A percentile compares a stretch with the other conserved stretches of the same genome.
These are phyloP conservation scores for Coptotermes formosanus DNA, from an alignment of 1,140 invertebrate species.

Conservation along the genomic window DNA sequence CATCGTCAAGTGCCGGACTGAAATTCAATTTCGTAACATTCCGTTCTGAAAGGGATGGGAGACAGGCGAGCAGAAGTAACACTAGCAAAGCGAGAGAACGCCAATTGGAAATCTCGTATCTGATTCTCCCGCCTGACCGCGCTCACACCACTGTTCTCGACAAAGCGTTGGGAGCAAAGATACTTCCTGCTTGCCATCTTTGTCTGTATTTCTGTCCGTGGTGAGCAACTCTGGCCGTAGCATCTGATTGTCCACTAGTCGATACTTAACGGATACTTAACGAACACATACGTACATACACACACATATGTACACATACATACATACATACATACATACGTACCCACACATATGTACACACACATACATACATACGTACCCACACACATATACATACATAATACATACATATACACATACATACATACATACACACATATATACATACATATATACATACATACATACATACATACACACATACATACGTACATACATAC, in stretches of 20 bases:
- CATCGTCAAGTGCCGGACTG: background rate
- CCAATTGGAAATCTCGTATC: constrained; percentile 25
- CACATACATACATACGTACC: no score
- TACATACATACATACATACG: no score
- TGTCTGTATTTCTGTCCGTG: background rate
- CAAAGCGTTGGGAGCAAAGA: background rate
- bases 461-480: no score
- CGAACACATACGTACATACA: no score
- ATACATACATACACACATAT: no score
- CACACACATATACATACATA: no score
- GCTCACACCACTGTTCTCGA: background rate
- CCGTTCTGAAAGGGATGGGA: background rate
- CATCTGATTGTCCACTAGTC: background rate
- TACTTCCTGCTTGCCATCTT: background rate
- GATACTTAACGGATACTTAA: no score
- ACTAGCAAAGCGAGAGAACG: background rate
- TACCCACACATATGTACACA: no score
- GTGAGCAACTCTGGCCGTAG: background rate
- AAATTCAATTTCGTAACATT: background rate
- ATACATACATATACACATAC: no score
- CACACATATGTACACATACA: no score
- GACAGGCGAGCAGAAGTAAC: background rate
- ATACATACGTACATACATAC: no score
- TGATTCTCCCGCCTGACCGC: constrained; percentile 23
- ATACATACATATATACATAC: no score